Evolutionary conservation across 1,140 invertebrate genomes (phyloP).

Genomic region (Drosophila pandora): DNA sequence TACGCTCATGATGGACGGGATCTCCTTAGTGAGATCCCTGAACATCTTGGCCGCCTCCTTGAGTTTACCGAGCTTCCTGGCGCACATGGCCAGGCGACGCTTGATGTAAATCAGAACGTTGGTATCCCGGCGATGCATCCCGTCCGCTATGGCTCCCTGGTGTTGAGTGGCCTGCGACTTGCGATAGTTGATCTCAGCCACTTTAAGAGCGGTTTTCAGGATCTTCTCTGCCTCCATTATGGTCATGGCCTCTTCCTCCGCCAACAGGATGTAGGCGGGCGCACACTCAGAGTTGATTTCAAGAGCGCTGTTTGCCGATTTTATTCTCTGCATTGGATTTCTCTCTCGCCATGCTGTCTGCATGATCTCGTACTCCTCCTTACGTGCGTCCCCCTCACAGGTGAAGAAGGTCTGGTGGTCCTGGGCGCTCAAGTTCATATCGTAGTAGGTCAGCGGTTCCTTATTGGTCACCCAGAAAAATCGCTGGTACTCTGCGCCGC

Average conservation of each 20-base stretch:
- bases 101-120: slow-evolving; percentile 98
- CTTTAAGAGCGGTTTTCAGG: slow-evolving; percentile 94
- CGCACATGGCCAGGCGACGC: slow-evolving; percentile 97
- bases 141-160: slow-evolving; percentile 91
- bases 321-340: slow-evolving; percentile 95
- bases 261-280: slow-evolving; percentile 96
- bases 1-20: slow-evolving; percentile 95
- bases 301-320: slow-evolving; percentile 95
- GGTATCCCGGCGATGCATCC: slow-evolving; percentile 94
- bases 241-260: slow-evolving; percentile 97
- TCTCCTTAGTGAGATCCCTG: slow-evolving; percentile 98
- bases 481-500: slow-evolving; percentile 97
- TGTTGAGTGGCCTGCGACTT: slow-evolving; percentile 90
- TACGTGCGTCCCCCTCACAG: slow-evolving; percentile 95
- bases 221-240: slow-evolving; percentile 95
- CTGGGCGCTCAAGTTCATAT: slow-evolving; percentile 99
- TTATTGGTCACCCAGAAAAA: slow-evolving; percentile 96
- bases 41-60: slow-evolving; percentile 99
- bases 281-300: slow-evolving; percentile 97
- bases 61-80: slow-evolving; percentile 95
- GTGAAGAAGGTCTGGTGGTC: slow-evolving; percentile 99
- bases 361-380: slow-evolving; percentile 98
- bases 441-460: slow-evolving; percentile 98
- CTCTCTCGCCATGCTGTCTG: slow-evolving; percentile 98
- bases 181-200: slow-evolving; percentile 93